Evolutionary conservation across 92 coral and sea anemone species (phyloP).

Genomic region (Galaxea fascicularis): DNA sequence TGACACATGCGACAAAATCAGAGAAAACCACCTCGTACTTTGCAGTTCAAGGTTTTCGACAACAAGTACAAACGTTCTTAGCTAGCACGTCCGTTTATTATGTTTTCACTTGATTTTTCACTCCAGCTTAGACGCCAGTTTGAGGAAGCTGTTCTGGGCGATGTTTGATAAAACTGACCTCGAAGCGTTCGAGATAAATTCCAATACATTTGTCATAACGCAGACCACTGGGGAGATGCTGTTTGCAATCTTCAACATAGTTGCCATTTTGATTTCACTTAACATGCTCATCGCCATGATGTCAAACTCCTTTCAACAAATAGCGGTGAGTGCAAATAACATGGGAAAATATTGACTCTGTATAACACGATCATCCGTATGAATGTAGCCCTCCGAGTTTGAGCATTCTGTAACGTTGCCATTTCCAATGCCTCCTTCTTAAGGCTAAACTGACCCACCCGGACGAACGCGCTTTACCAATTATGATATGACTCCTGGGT

Average conservation of each 20-base stretch:
- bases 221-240: constrained; percentile 87
- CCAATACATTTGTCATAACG: constrained; percentile 69
- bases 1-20: too few relatives aligned
- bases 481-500: too few relatives aligned
- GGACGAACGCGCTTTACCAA: too few relatives aligned
- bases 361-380: too few relatives aligned
- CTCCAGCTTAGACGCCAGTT: constrained; percentile 49
- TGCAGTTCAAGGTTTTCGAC: too few relatives aligned
- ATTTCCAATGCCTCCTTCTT: constrained; percentile 13
- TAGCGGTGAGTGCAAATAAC: constrained; percentile 72
- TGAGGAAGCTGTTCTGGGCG: constrained; percentile 87
- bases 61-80: too few relatives aligned
- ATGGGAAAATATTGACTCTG: too few relatives aligned
- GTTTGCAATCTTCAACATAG: constrained; percentile 82
- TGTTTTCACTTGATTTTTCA: neutral
- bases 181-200: constrained; percentile 64
- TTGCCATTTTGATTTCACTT: constrained; percentile 79
- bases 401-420: constrained; percentile 76
- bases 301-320: constrained; percentile 83
- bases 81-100: too few relatives aligned
- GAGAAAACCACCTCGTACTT: too few relatives aligned
- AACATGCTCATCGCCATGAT: constrained; percentile 99
- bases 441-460: too few relatives aligned
- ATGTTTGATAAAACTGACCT: constrained; percentile 85
- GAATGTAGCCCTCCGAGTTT: constrained; percentile 75